Percentiles rank a stretch among this genome's conserved stretches.
These are phyloP conservation scores for Panopea generosa DNA, from an alignment of 2,888 invertebrate species.

Conservation along the genomic window DNA sequence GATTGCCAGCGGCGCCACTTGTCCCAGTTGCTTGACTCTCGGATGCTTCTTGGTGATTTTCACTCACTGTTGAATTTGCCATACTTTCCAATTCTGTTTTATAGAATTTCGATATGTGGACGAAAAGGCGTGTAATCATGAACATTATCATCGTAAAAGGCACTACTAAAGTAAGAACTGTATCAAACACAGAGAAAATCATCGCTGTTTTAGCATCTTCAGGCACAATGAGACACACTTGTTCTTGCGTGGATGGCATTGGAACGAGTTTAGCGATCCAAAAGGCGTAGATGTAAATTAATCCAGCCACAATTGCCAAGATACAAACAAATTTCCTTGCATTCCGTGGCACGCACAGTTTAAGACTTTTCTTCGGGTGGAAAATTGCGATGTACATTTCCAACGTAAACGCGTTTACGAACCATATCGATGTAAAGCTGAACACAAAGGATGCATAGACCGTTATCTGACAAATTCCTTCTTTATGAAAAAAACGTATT, in stretches of 20 bases:
- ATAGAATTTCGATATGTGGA: conserved; percentile 87
- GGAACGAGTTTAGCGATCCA: conserved; percentile 66
- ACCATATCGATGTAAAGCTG: conserved; percentile 77
- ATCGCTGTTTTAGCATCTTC: conserved; percentile 57
- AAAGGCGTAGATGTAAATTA: conserved; percentile 68
- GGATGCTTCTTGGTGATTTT: conserved; percentile 8
- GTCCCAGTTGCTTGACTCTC: conserved; percentile 14
- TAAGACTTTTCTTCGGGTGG: conserved; percentile 60
- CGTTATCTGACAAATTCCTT: conserved; percentile 72
- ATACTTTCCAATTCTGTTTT: conserved; percentile 40
- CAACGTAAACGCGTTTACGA: conserved; percentile 73
- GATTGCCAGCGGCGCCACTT: background rate
- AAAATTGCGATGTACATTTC: conserved; percentile 74
- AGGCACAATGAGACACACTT: conserved; percentile 55
- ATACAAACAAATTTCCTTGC: conserved; percentile 61
- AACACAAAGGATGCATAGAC: conserved; percentile 73
- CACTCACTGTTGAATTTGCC: conserved; percentile 27
- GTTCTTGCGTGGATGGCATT: conserved; percentile 12
- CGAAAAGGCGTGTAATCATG: conserved; percentile 90
- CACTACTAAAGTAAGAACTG: conserved; percentile 90
- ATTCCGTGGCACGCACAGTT: conserved; percentile 56
- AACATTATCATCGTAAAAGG: conserved; percentile 90
- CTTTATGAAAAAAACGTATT: conserved; percentile 63
- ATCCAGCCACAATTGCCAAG: conserved; percentile 52
- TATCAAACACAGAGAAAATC: conserved; percentile 87